Conservation (phyloP, 2,888 invertebrate genomes). For the Acanthosepion esculentum region DNA sequence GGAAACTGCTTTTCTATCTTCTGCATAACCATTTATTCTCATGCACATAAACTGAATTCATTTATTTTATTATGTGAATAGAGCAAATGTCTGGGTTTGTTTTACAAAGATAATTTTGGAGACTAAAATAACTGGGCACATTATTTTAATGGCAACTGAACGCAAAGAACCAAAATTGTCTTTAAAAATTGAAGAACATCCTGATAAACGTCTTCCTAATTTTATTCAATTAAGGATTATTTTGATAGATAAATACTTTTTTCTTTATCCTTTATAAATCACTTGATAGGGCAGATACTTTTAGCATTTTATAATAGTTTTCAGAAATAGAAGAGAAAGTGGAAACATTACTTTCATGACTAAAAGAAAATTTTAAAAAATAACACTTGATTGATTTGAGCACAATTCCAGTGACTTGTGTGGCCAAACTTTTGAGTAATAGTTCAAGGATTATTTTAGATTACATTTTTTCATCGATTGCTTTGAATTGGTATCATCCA, state of each 20-base stretch:
- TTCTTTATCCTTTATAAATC: neutral
- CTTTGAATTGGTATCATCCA: neutral
- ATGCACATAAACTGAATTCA: neutral
- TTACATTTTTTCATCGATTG: neutral
- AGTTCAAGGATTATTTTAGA: neutral
- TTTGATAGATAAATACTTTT: neutral
- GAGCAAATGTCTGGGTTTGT: neutral
- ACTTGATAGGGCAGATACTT: neutral
- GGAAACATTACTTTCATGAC: neutral
- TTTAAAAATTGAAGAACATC: neutral
- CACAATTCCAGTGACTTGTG: neutral
- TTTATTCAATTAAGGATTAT: conserved; percentile 4
- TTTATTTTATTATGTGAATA: neutral
- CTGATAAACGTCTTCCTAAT: conserved; percentile 4
- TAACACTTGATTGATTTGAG: neutral
- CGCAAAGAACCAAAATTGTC: neutral
- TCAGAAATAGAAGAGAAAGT: neutral
- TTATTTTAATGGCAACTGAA: neutral
- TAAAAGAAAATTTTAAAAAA: neutral
- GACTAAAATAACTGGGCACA: neutral
- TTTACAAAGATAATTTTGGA: neutral
- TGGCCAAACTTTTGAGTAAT: neutral
- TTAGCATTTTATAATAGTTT: neutral
- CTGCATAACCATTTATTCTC: neutral
- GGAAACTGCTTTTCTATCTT: too few species aligned